These are phyloP conservation scores for Smithornis capensis DNA, from an alignment of 2,113 vertebrate genomes.

Conservation along the genomic window DNA sequence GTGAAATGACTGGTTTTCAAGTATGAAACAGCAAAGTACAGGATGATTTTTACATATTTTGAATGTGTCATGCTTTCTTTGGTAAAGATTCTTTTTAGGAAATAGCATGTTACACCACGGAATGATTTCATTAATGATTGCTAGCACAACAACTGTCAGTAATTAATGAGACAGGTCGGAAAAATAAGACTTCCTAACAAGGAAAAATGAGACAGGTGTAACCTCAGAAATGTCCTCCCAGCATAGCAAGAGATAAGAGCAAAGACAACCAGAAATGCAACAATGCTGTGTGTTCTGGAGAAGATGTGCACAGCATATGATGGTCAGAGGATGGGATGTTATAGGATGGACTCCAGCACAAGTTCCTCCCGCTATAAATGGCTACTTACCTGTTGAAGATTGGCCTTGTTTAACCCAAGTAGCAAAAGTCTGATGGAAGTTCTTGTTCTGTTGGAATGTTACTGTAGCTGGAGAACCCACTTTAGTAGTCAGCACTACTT, in stretches of 20 bases:
- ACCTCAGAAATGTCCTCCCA: neutral
- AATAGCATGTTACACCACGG: neutral
- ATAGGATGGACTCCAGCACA: neutral
- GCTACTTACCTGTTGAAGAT: constrained; percentile 82
- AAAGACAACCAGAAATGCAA: neutral
- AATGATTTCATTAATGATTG: neutral
- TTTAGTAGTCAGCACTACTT: constrained; percentile 93
- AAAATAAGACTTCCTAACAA: neutral
- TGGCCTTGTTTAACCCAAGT: constrained; percentile 99
- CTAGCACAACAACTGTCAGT: neutral
- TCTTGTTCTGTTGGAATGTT: constrained; percentile 96
- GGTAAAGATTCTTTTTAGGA: neutral
- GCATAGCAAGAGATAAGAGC: neutral
- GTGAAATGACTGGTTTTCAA: constrained; percentile 61
- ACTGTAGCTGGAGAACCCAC: constrained; percentile 88
- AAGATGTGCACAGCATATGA: neutral
- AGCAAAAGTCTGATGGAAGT: constrained; percentile 97
- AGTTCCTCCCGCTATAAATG: neutral
- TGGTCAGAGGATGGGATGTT: neutral
- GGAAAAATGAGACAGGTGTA: neutral
- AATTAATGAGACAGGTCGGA: constrained; percentile 6
- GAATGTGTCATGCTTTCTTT: neutral
- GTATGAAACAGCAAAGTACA: constrained; percentile 39
- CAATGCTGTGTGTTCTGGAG: neutral
- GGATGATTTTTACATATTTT: neutral